Conservation (phyloP, 1,140 invertebrate species). For the Tribolium madens region DNA sequence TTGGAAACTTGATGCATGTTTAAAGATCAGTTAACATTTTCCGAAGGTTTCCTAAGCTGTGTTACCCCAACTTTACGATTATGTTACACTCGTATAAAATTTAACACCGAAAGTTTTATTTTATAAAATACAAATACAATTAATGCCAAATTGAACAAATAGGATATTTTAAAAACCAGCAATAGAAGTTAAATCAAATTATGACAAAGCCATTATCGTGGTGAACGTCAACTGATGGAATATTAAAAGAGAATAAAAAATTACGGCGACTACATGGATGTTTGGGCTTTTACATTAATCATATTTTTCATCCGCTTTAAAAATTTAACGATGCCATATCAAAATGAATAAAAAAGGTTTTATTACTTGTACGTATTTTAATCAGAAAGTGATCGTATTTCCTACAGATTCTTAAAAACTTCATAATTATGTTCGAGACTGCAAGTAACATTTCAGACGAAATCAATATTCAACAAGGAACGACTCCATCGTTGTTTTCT, state of each 20-base stretch:
- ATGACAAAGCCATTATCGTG: slow-evolving; percentile 13
- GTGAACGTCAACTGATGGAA: slow-evolving; percentile 6
- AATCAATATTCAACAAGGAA: not conserved
- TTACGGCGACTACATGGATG: slow-evolving; percentile 5
- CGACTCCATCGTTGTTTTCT: not conserved
- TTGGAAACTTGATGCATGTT: not conserved
- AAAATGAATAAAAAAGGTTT: not conserved
- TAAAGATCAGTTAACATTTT: not conserved
- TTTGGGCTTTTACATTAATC: slow-evolving; percentile 28
- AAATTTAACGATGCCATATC: slow-evolving; percentile 12
- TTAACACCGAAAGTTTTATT: not conserved
- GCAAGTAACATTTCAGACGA: not conserved
- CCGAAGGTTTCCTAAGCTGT: not conserved
- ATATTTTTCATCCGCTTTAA: slow-evolving; percentile 18
- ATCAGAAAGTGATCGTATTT: not conserved
- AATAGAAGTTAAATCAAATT: slow-evolving; percentile 5
- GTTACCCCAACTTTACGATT: not conserved
- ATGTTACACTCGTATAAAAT: not conserved
- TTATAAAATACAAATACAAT: not conserved
- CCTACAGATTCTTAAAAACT: not conserved
- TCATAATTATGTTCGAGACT: not conserved
- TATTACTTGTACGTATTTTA: not conserved
- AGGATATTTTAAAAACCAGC: not conserved
- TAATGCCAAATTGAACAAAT: not conserved
- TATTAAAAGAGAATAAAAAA: slow-evolving; percentile 25